Base-by-base conservation (phyloP, 2,888 invertebrate genomes). In the Andrena marginata region DNA sequence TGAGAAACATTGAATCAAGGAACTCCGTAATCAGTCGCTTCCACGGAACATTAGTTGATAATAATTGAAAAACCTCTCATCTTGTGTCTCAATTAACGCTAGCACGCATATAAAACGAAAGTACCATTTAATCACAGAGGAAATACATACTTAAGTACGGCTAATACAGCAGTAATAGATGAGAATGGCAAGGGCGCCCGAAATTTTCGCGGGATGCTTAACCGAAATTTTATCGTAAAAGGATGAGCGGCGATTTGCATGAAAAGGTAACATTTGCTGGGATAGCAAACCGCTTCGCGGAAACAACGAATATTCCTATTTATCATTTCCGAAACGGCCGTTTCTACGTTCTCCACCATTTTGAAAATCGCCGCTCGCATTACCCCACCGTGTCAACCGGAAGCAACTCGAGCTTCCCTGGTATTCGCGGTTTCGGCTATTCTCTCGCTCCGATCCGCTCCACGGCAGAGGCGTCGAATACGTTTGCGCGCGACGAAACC, bases 321-420 rank as follows among this genome's bases (percentile, higher is more conserved):
- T 84, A 80, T 84, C 84, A 76, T 84, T 84, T 84, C 79, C 84
- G 76, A 84, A 84, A 84, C 71, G 73, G 23, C 63, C 69, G 74
- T 78, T 73, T 42, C 76, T 72, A 64, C 67, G 77, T 80, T 77
- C 77, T 63, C 74, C 75, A 79, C 64, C 86, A 86, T 88, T 87
- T 87, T 87, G 84, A 88, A 87, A 88, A 86, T 87, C 81, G 77
- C 67, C 81, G 73, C 84, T 77, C 87, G 86, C 77, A 82, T 87
- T 81, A 81, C 87, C 60, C 29, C 75, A 69, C 63, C 77, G 77
- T 75, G 80, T 63, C 76, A 68, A 82, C 80, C 87, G 87, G 88
- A 87, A 87, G 81, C 86, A 71, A 82, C 86, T 76, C 79, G 71
- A 84, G 84, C 77, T 80, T 86, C 88, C 86, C 86, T 86, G 84